Base-by-base conservation (phyloP, 2,797 vertebrate genomes). In the Microcaecilia unicolor region DNA sequence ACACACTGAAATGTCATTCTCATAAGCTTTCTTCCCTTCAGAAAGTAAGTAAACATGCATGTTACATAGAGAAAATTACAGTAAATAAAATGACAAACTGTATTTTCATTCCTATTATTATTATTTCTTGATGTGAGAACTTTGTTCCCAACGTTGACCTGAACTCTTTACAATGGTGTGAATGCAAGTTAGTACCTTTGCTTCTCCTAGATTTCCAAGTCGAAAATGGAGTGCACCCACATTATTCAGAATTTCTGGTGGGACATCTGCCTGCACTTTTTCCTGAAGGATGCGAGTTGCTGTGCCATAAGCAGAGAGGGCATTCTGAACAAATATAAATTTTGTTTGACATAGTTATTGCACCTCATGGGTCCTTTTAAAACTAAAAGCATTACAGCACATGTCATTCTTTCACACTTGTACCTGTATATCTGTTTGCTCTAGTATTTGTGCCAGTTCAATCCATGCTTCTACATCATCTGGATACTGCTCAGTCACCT, bases 401-500 rank as follows among this genome's bases (percentile, higher is more conserved):
- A 7, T n/a, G 15, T 22, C 31, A 4, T 30, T n/a, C n/a, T n/a
- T 24, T 11, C 3, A 30, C 10, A 21, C 8, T 7, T 41, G 35
- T 73, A 90, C 88, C 86, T 97, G 95, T 60, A 99, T 99, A 63
- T 99, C 96, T 0, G 96, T 97, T 80, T 99, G 96, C 54, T 99
- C 93, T 49, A 98, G 73, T 70, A 99, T 98, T 60, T 98, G 95
- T 33, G 93, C 96, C 42, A 99, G 66, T 60, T 99, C 96, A 44
- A 98, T 98, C 96, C 96, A 99, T 1, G 96, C 96, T 68, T 99
- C 96, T 40, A 99, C 95, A 9, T 99, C 96, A 65, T 99, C 96
- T 5, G 95, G 93, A 61, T 98, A 97, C 36, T 99, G 96, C 64
- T 98, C 96, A 1, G 95, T 98, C 24, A 98, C 94, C 61, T 98